These are phyloP conservation scores for Pelosia muscerda DNA, from an alignment of 2,888 invertebrate genomes.

Conservation along the genomic window DNA sequence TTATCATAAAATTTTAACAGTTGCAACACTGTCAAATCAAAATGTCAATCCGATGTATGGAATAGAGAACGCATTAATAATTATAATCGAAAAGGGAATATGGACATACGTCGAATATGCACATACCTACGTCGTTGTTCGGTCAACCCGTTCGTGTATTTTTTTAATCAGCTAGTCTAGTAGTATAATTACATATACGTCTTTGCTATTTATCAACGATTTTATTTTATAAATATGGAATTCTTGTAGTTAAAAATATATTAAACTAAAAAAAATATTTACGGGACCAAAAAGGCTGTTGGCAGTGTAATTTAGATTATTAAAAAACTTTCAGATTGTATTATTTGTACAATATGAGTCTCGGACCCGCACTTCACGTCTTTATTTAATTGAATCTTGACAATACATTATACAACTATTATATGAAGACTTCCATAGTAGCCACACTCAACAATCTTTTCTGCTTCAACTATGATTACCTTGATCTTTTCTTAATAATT, in stretches of 20 bases:
- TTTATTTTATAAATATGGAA: neutral
- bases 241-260: neutral
- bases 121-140: too few species aligned
- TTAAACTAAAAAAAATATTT: too few species aligned
- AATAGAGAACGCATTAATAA: too few species aligned
- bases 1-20: too few species aligned
- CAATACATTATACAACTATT: neutral
- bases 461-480: conserved; percentile 78
- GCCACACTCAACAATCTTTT: conserved; percentile 33
- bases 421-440: neutral
- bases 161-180: too few species aligned
- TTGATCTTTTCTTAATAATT: conserved; percentile 80
- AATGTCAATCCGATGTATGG: too few species aligned
- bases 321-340: neutral
- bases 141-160: too few species aligned
- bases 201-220: neutral
- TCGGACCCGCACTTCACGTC: neutral
- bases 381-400: neutral
- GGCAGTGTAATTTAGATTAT: neutral
- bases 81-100: too few species aligned
- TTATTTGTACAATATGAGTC: neutral
- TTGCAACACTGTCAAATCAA: too few species aligned
- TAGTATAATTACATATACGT: too few species aligned
- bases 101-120: too few species aligned
- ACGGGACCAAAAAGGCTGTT: neutral